phyloP scores from a whole-genome alignment of 2,797 vertebrate species.

The Vespertilio murinus region DNA sequence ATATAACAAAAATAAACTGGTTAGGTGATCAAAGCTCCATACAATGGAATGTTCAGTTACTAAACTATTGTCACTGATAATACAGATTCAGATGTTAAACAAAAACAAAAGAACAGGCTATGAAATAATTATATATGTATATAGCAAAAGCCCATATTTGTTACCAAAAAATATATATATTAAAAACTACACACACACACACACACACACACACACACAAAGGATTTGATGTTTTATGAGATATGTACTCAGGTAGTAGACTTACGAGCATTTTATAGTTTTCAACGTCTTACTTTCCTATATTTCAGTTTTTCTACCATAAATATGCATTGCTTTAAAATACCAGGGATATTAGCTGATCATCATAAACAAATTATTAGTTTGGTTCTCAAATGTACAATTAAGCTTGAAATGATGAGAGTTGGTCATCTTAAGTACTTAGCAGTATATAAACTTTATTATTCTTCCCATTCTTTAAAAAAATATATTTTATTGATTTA shows the following conservation, averaged over 20 bases:
- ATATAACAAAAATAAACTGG: constrained; percentile 23
- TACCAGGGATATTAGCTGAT: not conserved
- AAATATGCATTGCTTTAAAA: constrained; percentile 9
- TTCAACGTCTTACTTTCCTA: constrained; percentile 4
- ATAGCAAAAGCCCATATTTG: not conserved
- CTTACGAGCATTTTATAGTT: not conserved
- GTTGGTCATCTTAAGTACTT: not conserved
- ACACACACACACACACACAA: not conserved
- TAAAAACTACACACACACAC: not conserved
- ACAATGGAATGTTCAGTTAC: not conserved
- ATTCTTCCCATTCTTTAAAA: not conserved
- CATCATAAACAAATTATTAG: not conserved
- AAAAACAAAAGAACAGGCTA: not conserved
- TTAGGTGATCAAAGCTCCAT: not conserved
- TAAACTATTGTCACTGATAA: not conserved
- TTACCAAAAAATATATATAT: constrained; percentile 2
- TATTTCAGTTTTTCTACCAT: constrained; percentile 28
- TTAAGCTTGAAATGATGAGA: not conserved
- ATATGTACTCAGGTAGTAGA: not conserved
- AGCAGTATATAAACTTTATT: not conserved
- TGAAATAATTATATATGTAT: not conserved
- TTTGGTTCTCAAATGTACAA: constrained; percentile 36
- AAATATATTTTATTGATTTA: too few species aligned
- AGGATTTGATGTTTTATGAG: not conserved
- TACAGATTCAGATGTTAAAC: not conserved